Evolutionary conservation across 2,113 vertebrate genomes (phyloP), one percentile per base, ranked within the genome.

Genomic region (Lathamus discolor): DNA sequence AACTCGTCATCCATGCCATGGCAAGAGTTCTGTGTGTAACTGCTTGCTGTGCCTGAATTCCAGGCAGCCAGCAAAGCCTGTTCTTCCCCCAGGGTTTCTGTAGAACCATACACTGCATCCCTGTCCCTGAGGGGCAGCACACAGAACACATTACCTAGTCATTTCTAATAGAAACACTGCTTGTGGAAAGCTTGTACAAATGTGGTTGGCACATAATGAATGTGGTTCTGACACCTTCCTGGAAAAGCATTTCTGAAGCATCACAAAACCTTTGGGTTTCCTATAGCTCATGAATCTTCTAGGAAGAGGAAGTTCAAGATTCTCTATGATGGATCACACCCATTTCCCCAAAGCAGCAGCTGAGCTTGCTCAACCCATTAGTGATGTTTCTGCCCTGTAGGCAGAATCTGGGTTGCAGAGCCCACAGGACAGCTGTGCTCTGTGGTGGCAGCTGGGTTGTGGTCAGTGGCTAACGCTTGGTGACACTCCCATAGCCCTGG

Each of bases 231-330:
- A 35, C 35, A 81, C 61, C 61, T 68, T 84, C 62, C 43, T 55
- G 33, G 39, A 86, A 89, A 76, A 84, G 7, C 51, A 61, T 72
- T 84, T 83, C 11, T 20, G 25, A 83, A 86, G 24, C 67, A 55
- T 72, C 62, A 24, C 55, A 85, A 76, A 89, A 37, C 54, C 64
- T 35, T 24, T 87, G 52, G 77, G 52, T 89, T 92, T 97, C 81
- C 62, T 91, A 81, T 81, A 92, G 80, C 62, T 75, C 11, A 9
- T 59, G 35, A 61, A 64, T 95, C 69, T 89, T 95, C 43, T 48
- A 95, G 77, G 83, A 93, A 91, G 39, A 79, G 81, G 89, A 93
- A 95, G 77, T 84, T 75, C 69, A 75, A 95, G 88, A 95, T 96
- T 84, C 49, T 92, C 57, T 79, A 2, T 85, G 57, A 64, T 1